These are phyloP conservation scores for Zaprionus ornatus DNA, from an alignment of 1,140 invertebrate species.

Conservation along the genomic window DNA sequence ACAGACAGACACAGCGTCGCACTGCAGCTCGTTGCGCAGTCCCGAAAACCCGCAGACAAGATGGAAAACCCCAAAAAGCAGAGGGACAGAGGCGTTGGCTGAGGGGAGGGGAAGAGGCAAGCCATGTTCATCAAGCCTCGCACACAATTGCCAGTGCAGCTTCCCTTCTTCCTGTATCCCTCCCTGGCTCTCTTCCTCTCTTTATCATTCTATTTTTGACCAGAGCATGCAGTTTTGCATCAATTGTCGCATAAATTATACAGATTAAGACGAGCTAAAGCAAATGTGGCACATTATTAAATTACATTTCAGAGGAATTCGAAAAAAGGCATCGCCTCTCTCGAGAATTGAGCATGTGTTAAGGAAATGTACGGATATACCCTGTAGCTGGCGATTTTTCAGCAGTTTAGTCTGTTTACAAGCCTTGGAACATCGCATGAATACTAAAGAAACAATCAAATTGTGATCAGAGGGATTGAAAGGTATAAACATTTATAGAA, in stretches of 20 bases:
- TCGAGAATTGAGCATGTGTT: not conserved
- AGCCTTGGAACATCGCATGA: too few relatives aligned
- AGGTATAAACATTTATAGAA: too few relatives aligned
- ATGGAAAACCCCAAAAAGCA: constrained; percentile 29
- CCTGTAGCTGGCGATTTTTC: not conserved
- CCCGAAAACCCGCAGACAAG: constrained; percentile 33
- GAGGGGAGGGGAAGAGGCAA: too few relatives aligned
- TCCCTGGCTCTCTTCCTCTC: not conserved
- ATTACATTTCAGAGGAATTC: constrained; percentile 39
- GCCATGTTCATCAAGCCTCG: constrained; percentile 20
- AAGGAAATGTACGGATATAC: not conserved
- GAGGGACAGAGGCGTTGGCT: not conserved
- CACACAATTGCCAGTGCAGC: not conserved
- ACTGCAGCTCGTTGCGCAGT: not conserved
- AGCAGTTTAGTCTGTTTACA: not conserved
- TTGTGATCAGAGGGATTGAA: too few relatives aligned
- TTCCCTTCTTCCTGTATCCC: not conserved
- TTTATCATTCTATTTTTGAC: constrained; percentile 41
- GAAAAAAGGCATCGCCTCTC: not conserved
- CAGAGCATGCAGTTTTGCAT: constrained; percentile 71
- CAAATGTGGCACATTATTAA: constrained; percentile 51
- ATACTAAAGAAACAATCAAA: too few relatives aligned
- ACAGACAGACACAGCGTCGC: not conserved
- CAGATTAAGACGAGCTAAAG: constrained; percentile 61
- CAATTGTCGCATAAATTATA: constrained; percentile 80